phyloP scores from a whole-genome alignment of 2,888 invertebrate species.

The Uropetala carovei region DNA sequence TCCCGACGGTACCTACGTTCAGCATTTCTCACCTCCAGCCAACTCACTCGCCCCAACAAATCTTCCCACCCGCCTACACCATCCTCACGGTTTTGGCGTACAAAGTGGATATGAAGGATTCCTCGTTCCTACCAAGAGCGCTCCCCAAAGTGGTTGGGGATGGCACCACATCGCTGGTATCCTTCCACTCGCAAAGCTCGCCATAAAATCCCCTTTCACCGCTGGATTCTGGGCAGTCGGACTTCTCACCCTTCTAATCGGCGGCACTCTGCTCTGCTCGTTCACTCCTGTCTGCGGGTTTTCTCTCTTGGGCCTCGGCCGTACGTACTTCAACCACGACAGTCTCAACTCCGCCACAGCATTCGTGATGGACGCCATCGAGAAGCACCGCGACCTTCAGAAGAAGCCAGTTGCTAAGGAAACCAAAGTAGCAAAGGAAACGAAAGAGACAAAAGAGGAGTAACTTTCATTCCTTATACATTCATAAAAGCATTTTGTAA shows the following conservation, averaged over 20 bases:
- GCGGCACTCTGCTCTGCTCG: conserved; percentile 59
- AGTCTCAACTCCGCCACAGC: conserved; percentile 64
- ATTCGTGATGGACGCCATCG: conserved; percentile 66
- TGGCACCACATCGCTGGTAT: conserved; percentile 66
- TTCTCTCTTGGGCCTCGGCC: conserved; percentile 65
- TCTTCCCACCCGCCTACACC: conserved; percentile 30
- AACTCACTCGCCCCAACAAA: neutral
- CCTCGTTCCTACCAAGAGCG: conserved; percentile 67
- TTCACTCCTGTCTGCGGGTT: conserved; percentile 66
- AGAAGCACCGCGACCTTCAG: conserved; percentile 66
- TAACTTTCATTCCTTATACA: no score
- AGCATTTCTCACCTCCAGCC: conserved; percentile 10
- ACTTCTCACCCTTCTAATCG: conserved; percentile 26
- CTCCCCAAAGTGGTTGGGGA: neutral
- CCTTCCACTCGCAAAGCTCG: conserved; percentile 69
- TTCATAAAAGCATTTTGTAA: no score
- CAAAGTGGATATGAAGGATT: conserved; percentile 70
- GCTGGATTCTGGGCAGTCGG: conserved; percentile 67
- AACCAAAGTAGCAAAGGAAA: neutral
- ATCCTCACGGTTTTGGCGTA: conserved; percentile 68
- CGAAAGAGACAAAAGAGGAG: neutral
- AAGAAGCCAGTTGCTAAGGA: conserved; percentile 33
- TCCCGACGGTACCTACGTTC: conserved; percentile 57
- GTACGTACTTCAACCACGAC: conserved; percentile 65
- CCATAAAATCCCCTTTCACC: conserved; percentile 69